Conservation (phyloP, 2,113 vertebrate species). For the Oophaga pumilio region DNA sequence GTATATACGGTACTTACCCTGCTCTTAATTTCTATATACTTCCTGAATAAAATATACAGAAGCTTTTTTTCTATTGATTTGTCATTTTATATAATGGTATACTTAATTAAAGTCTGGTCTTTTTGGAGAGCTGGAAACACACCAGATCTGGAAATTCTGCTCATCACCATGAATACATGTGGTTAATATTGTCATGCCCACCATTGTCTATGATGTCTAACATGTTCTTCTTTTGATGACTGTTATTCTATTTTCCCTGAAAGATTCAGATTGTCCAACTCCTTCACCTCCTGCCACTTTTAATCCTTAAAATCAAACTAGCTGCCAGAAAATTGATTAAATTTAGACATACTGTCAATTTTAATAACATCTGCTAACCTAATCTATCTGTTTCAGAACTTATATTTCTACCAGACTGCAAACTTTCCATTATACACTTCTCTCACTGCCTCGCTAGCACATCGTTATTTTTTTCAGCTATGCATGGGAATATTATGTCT, state of each 20-base stretch:
- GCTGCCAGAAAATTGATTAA: constrained; percentile 54
- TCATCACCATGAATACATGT: not conserved
- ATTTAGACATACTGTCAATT: constrained; percentile 56
- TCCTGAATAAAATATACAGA: not conserved
- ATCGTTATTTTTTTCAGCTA: constrained; percentile 36
- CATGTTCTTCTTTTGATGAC: constrained; percentile 26
- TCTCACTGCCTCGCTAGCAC: constrained; percentile 52
- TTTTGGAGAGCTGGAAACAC: not conserved
- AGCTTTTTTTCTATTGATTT: not conserved
- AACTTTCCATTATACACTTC: constrained; percentile 56
- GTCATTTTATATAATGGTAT: not conserved
- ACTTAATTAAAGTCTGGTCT: not conserved
- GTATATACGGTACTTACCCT: too few species aligned
- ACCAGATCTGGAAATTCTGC: not conserved
- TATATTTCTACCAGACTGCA: constrained; percentile 49
- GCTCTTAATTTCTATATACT: too few species aligned
- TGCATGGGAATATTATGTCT: constrained; percentile 54
- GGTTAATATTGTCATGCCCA: not conserved
- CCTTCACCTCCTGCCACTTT: constrained; percentile 30
- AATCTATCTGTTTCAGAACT: constrained; percentile 52
- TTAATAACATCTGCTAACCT: constrained; percentile 55
- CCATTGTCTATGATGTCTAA: not conserved
- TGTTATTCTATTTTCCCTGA: constrained; percentile 28
- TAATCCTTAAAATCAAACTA: constrained; percentile 31
- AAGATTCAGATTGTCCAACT: not conserved